Conservation (phyloP, 1,140 invertebrate species). For the Parapsyche elsis region DNA sequence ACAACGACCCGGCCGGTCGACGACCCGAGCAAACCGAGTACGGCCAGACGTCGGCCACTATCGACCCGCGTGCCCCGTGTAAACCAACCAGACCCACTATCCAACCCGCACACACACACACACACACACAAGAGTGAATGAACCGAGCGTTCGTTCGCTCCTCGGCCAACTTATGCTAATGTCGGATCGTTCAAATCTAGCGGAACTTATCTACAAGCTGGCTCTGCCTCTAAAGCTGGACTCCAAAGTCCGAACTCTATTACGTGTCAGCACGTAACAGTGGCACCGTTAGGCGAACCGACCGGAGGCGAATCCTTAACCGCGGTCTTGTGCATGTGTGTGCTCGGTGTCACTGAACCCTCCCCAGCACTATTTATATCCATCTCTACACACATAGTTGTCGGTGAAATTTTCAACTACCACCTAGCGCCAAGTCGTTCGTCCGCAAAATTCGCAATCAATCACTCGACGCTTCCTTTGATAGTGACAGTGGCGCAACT, state of each 20-base stretch:
- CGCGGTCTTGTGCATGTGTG: no score
- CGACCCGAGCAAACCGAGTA: constrained; percentile 56
- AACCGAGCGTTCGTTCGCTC: no score
- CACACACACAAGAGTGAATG: background rate
- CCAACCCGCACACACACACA: background rate
- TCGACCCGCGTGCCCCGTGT: background rate
- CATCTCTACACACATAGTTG: no score
- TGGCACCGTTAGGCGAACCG: constrained; percentile 20
- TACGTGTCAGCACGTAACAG: constrained; percentile 16
- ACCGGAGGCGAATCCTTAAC: constrained; percentile 11
- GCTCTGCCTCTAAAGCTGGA: no score
- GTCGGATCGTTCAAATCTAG: no score
- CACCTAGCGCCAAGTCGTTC: no score
- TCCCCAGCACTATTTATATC: background rate
- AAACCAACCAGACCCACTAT: background rate
- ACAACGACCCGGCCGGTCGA: constrained; percentile 53
- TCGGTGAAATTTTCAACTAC: no score
- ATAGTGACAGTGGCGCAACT: background rate
- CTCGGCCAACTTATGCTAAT: no score
- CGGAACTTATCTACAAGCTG: no score
- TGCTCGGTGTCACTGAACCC: constrained; percentile 8
- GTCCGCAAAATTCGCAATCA: no score
- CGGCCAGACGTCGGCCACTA: constrained; percentile 54
- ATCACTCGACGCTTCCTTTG: no score
- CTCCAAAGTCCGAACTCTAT: background rate